Evolutionary conservation across 2,888 invertebrate genomes (phyloP), one percentile per base, ranked within the genome.

Genomic region (Aelia acuminata): DNA sequence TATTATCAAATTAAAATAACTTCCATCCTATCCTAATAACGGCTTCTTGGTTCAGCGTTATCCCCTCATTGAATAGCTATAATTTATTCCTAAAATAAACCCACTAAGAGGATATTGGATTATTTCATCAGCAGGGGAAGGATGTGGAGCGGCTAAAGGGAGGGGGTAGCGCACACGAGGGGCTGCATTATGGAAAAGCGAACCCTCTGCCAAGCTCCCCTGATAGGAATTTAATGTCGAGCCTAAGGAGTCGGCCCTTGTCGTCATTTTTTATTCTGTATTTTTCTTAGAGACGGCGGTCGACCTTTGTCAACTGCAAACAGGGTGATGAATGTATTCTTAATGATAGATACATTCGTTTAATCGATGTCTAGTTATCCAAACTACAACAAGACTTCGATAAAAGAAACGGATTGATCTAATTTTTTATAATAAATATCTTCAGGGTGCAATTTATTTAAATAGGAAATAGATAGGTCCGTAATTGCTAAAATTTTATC

Each of bases 151-250:
- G n/a, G n/a, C n/a, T n/a, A n/a, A n/a, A n/a, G n/a, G n/a, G 75
- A 75, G 7, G 11, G 31, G 80, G 43, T 47, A n/a, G 43, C n/a
- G n/a, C 80, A 47, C 80, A 43, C 26, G 43, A n/a, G 80, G 43
- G 43, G n/a, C 43, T 47, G 43, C 80, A 80, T 80, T 80, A 80
- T 80, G 80, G n/a, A 80, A 80, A 80, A 80, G 43, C 43, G 39
- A 80, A 80, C 39, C 80, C 80, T 4, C 43, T 47, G 43, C n/a
- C 43, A 80, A 47, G n/a, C 80, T 80, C 43, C 75, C 31, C 80
- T 80, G 43, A 80, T 80, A 80, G 80, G 80, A 80, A 80, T 80
- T 47, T 80, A 80, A 80, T 80, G 80, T 43, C 80, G n/a, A n/a
- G 3, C 43, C n/a, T 80, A 80, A 80, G 43, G 80, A 80, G 80